Conservation (phyloP, 2,888 invertebrate species). For the Molorchus minor region DNA sequence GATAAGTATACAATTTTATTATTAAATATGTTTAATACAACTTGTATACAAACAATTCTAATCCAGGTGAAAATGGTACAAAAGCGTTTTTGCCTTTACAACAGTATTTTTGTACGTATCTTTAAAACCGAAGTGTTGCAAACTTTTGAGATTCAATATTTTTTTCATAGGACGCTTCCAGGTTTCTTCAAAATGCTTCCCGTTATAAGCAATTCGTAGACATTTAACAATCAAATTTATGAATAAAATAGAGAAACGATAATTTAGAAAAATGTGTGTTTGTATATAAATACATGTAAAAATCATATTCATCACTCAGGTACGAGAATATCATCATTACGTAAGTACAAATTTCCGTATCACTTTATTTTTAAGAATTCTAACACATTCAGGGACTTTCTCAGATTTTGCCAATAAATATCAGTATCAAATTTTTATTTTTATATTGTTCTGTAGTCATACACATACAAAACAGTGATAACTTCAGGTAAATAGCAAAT, state of each 20-base stretch:
- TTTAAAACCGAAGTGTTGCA: slow-evolving; percentile 53
- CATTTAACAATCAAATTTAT: slow-evolving; percentile 37
- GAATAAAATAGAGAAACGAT: slow-evolving; percentile 29
- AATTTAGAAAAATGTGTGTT: slow-evolving; percentile 36
- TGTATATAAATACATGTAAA: slow-evolving; percentile 37
- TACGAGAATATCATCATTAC: slow-evolving; percentile 48
- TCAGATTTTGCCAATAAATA: slow-evolving; percentile 42
- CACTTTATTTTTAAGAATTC: slow-evolving; percentile 39
- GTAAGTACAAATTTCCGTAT: slow-evolving; percentile 54
- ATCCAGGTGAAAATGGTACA: slow-evolving; percentile 62
- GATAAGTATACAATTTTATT: slow-evolving; percentile 36
- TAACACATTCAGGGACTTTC: slow-evolving; percentile 44
- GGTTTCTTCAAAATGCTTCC: slow-evolving; percentile 55
- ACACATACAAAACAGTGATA: slow-evolving; percentile 45
- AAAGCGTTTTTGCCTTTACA: slow-evolving; percentile 61
- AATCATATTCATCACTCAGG: slow-evolving; percentile 45
- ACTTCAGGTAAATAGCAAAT: slow-evolving; percentile 45
- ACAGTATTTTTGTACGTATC: slow-evolving; percentile 62
- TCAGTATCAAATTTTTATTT: slow-evolving; percentile 41
- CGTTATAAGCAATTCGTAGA: slow-evolving; percentile 43
- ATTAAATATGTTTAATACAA: slow-evolving; percentile 43
- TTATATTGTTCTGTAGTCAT: slow-evolving; percentile 41
- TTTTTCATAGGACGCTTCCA: slow-evolving; percentile 56
- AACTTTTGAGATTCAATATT: slow-evolving; percentile 42
- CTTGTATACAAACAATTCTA: slow-evolving; percentile 53